Percentiles rank a stretch among this genome's conserved stretches.
phyloP scores from a whole-genome alignment of 1,140 invertebrate species.

The Drosophila truncata region DNA sequence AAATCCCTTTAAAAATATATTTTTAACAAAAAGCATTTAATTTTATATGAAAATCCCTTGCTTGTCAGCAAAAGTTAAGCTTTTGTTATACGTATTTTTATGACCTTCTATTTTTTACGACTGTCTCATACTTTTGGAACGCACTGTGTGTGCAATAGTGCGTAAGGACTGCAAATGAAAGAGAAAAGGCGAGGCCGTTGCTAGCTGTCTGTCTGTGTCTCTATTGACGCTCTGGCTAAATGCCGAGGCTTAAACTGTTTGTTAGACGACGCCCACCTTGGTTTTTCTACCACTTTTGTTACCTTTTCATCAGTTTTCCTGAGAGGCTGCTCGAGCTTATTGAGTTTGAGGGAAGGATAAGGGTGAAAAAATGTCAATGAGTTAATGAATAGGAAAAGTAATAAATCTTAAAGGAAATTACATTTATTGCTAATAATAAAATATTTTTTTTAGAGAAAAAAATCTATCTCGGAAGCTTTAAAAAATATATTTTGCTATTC shows the following conservation, averaged over 20 bases:
- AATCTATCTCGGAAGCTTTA: too few species aligned
- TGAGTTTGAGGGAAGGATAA: slow-evolving; percentile 16
- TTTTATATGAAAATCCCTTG: not conserved
- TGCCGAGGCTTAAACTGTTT: slow-evolving; percentile 23
- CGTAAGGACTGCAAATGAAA: slow-evolving; percentile 35
- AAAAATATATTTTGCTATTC: not conserved
- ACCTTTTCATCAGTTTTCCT: slow-evolving; percentile 10
- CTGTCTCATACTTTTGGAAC: not conserved
- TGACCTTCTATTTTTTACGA: not conserved
- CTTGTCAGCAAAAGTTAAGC: not conserved
- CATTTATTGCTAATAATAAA: not conserved
- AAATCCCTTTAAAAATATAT: not conserved
- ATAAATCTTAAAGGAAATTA: not conserved
- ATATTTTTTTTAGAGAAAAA: not conserved
- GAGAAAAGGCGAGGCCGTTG: not conserved
- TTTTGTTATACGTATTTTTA: slow-evolving; percentile 6
- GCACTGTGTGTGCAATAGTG: slow-evolving; percentile 26
- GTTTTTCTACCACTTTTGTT: slow-evolving; percentile 28
- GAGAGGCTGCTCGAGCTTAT: slow-evolving; percentile 1
- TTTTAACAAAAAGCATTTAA: not conserved
- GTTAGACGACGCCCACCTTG: slow-evolving; percentile 19
- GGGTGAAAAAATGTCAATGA: not conserved
- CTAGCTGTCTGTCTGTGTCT: slow-evolving; percentile 9
- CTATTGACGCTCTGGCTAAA: slow-evolving; percentile 17
- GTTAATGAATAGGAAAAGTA: not conserved